Percentiles rank a stretch among this genome's conserved stretches.
Evolutionary conservation across 2,797 vertebrate species (phyloP).

Genomic region (Sarcoramphus papa): DNA sequence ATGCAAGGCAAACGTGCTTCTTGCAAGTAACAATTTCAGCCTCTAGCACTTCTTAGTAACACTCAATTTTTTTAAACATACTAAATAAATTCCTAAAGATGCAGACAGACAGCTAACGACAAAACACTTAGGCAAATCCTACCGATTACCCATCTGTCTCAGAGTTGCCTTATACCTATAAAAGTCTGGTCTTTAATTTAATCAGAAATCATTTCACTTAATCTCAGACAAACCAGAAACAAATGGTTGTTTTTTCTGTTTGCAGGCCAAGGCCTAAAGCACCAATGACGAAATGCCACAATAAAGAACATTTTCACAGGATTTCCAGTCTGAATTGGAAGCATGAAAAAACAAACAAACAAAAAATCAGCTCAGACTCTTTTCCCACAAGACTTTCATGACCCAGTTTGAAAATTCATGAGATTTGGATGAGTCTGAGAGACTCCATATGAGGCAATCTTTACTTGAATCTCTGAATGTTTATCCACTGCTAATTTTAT

Average conservation of each 20-base stretch:
- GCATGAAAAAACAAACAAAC: neutral
- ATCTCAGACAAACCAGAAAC: neutral
- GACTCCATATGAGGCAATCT: neutral
- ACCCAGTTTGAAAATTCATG: neutral
- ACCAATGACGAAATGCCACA: neutral
- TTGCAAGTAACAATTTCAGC: neutral
- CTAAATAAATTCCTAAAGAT: neutral
- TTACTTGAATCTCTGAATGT: neutral
- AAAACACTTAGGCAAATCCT: neutral
- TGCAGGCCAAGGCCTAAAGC: neutral
- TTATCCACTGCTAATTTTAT: neutral
- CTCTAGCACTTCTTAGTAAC: neutral
- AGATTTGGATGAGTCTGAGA: neutral
- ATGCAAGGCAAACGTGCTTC: fast-evolving
- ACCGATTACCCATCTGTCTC: neutral
- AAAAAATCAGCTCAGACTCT: neutral
- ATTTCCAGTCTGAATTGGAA: neutral
- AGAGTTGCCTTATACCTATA: neutral
- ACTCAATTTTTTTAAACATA: neutral
- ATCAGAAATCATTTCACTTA: neutral
- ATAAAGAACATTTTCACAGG: neutral
- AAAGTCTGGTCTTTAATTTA: neutral
- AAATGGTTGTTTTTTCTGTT: neutral
- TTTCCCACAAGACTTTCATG: neutral
- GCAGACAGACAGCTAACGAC: neutral